Percentiles rank a stretch among this genome's conserved stretches.
These are phyloP conservation scores for Saguinus midas DNA, from an alignment of 2,113 vertebrate species.

Conservation along the genomic window DNA sequence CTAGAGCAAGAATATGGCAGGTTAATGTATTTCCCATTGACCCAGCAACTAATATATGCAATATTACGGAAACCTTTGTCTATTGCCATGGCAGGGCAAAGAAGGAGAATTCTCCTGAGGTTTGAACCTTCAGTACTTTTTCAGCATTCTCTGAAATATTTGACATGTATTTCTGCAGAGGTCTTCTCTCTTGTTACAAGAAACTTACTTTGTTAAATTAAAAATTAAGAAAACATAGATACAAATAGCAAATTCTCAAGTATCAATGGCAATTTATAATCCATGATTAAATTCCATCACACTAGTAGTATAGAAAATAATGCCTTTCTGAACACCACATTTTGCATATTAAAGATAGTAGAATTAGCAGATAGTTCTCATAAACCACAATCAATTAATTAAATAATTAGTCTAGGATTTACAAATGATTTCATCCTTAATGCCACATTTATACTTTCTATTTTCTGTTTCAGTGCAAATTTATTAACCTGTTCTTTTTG, in stretches of 20 bases:
- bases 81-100: not conserved
- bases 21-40: conserved; percentile 40
- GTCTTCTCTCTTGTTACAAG: not conserved
- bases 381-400: not conserved
- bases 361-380: not conserved
- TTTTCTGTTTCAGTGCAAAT: not conserved
- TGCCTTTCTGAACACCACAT: not conserved
- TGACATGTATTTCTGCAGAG: conserved; percentile 16
- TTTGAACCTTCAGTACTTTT: not conserved
- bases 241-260: not conserved
- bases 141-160: not conserved
- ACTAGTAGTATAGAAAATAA: not conserved
- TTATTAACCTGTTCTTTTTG: not conserved
- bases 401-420: not conserved
- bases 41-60: not conserved
- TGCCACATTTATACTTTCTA: not conserved
- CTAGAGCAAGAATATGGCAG: not conserved
- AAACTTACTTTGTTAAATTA: not conserved
- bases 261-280: not conserved
- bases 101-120: not conserved
- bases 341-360: not conserved
- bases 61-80: not conserved
- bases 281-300: not conserved
- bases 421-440: not conserved
- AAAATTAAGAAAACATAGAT: not conserved